A percentile compares a stretch with the other conserved stretches of the same genome.
Conservation (phyloP, 1,140 invertebrate species). For the Drosophila miranda region DNA sequence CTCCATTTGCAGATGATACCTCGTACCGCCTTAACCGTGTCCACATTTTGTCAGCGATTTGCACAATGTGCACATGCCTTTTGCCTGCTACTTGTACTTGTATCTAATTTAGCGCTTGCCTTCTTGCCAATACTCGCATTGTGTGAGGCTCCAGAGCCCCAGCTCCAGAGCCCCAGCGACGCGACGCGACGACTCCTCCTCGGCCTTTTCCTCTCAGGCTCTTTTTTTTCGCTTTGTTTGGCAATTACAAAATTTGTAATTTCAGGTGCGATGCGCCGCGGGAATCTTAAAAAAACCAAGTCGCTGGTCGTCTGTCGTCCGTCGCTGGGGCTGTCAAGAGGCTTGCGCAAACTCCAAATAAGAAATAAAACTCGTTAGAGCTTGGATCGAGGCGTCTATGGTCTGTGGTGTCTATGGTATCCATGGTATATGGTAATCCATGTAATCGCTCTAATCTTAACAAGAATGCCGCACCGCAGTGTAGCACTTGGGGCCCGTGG, state of each 20-base stretch:
- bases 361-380: slow-evolving; percentile 39
- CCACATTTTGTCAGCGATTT: slow-evolving; percentile 77
- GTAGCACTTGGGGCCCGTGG: slow-evolving; percentile 3
- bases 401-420: not conserved
- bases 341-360: slow-evolving; percentile 45
- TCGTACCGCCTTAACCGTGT: slow-evolving; percentile 20
- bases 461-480: slow-evolving; percentile 39
- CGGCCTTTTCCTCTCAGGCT: slow-evolving; percentile 15
- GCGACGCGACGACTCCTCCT: slow-evolving; percentile 27
- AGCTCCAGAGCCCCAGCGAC: slow-evolving; percentile 15
- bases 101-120: slow-evolving; percentile 62
- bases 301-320: not conserved
- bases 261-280: slow-evolving; percentile 60
- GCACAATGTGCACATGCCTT: slow-evolving; percentile 70
- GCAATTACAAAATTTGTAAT: slow-evolving; percentile 66
- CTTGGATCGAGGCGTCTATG: not conserved
- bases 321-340: slow-evolving; percentile 18
- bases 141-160: slow-evolving; percentile 36
- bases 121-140: slow-evolving; percentile 59
- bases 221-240: slow-evolving; percentile 48
- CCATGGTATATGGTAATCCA: slow-evolving; percentile 41
- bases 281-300: slow-evolving; percentile 47
- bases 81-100: slow-evolving; percentile 41
- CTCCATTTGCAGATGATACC: slow-evolving; percentile 25
- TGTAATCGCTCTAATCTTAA: slow-evolving; percentile 35